Base-by-base conservation (phyloP, 2,113 vertebrate genomes). In the Cavia porcellus region DNA sequence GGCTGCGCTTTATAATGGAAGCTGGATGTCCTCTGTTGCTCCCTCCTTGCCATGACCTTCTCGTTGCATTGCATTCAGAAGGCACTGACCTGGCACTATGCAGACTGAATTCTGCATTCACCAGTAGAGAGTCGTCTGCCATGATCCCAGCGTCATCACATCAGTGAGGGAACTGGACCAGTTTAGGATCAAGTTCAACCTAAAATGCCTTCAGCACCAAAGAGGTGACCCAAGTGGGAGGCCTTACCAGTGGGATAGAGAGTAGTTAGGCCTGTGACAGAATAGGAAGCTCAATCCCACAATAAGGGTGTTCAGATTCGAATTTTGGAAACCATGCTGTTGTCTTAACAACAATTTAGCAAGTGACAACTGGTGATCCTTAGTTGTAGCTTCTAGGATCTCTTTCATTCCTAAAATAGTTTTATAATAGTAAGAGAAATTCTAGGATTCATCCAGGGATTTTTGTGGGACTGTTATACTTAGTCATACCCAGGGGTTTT, bases 321-420 rank as follows among this genome's bases (percentile, higher is more conserved):
- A 42, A 17, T 74, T 89, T 70, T 45, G 32, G 74, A 90, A 62
- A 61, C 3, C 84, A 45, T 20, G 24, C 15, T 24, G 5, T 66
- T 70, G 13, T 55, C n/a, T 57, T 38, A 83, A 75, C 32, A 87
- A 14, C 35, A 85, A 12, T 89, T 80, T 24, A 68, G 19, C 61
- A 79, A 57, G 14, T 61, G 28, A 32, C 61, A 30, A 9, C 30
- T 57, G 32, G 17, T 28, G 64, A 77, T 61, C 88, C 6, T 45
- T 85, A 35, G 47, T n/a, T 89, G n/a, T 62, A 66, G 55, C 55
- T 92, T 95, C 70, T 79, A 89, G 77, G 32, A 45, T 62, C 30
- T 3, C 7, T 42, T 89, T 86, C 8, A 74, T 57, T 84, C 64
- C 28, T 79, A 88, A 86, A 91, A 59, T 91, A 42, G 75, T 64